Evolutionary conservation across 2,888 invertebrate species (phyloP).

Genomic region (Eupithecia dodoneata): DNA sequence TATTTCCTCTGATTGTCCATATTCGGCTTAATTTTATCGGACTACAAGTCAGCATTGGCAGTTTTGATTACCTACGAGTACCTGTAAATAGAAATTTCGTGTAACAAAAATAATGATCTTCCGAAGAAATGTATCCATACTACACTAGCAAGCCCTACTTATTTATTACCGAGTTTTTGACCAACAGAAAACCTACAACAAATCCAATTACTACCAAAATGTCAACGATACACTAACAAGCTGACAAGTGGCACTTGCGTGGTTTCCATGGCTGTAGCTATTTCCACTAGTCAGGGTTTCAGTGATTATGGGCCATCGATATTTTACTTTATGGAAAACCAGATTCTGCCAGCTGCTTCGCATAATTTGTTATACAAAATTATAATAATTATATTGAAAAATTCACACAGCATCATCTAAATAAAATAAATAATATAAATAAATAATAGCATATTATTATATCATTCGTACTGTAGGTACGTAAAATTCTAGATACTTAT

Average conservation of each 20-base stretch:
- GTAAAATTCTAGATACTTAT: too few species aligned
- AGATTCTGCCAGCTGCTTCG: not conserved
- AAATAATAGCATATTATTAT: too few species aligned
- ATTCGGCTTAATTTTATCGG: too few species aligned
- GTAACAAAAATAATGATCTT: not conserved
- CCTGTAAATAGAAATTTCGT: too few species aligned
- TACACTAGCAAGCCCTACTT: constrained; percentile 3
- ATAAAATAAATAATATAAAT: too few species aligned
- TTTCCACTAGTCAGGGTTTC: constrained; percentile 2
- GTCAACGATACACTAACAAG: constrained; percentile 13
- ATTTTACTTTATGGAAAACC: constrained; percentile 16
- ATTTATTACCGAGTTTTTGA: not conserved
- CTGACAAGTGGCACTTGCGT: constrained; percentile 10
- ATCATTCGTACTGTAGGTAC: too few species aligned
- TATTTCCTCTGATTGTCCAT: too few species aligned
- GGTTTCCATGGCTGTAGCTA: constrained; percentile 12
- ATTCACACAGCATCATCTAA: too few species aligned
- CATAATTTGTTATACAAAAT: too few species aligned
- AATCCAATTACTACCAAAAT: constrained; percentile 15
- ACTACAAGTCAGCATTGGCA: not conserved
- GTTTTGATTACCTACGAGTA: not conserved
- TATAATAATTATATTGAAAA: too few species aligned
- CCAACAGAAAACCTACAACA: constrained; percentile 7
- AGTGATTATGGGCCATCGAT: constrained; percentile 16
- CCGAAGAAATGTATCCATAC: not conserved